Evolutionary conservation across 2,113 vertebrate genomes (phyloP).

Genomic region (Ictalurus furcatus): DNA sequence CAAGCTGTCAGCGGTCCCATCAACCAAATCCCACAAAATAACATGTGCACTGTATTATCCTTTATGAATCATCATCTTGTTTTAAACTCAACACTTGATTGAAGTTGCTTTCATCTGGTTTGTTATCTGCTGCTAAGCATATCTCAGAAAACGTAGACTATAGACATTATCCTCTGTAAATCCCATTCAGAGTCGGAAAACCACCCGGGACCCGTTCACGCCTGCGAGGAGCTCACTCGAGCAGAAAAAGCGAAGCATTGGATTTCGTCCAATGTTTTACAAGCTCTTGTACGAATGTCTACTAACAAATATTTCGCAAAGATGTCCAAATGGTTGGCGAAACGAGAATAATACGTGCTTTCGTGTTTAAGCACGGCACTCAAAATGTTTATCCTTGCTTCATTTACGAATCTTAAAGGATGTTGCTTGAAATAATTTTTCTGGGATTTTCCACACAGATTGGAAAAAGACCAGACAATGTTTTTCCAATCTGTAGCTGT

Average conservation of each 20-base stretch:
- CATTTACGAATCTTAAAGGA: neutral
- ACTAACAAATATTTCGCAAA: neutral
- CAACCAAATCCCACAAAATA: neutral
- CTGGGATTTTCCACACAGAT: neutral
- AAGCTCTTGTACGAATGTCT: neutral
- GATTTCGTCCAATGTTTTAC: neutral
- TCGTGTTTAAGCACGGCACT: neutral
- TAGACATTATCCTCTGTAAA: neutral
- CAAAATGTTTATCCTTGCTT: neutral
- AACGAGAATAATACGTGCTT: neutral
- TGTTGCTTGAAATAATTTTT: neutral
- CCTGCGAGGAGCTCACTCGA: neutral
- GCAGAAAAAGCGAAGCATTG: neutral
- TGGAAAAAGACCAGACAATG: neutral
- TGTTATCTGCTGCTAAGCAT: conserved; percentile 4
- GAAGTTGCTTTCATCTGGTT: neutral
- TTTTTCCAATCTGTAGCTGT: neutral
- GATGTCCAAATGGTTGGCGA: neutral
- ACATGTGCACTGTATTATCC: neutral
- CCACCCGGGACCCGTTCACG: neutral
- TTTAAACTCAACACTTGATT: neutral
- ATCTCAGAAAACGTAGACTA: neutral
- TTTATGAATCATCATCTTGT: neutral
- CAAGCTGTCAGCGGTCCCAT: neutral
- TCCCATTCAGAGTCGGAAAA: conserved; percentile 1